Evolutionary conservation across 1,140 invertebrate species (phyloP).

Genomic region (Cyclargus thomasi): DNA sequence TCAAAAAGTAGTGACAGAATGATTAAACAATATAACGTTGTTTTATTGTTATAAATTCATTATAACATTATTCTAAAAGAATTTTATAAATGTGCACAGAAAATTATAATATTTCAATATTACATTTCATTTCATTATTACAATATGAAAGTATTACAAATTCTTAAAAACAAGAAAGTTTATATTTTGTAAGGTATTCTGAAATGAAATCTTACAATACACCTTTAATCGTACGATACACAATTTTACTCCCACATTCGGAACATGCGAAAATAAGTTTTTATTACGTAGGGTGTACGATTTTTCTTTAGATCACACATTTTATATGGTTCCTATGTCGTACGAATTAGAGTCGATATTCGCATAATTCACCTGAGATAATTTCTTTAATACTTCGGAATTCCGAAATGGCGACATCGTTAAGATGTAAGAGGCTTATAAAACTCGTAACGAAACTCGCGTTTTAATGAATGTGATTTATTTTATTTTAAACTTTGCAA

Average conservation of each 20-base stretch:
- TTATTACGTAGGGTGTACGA: neutral
- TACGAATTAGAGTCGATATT: neutral
- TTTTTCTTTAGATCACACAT: neutral
- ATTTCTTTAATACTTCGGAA: conserved; percentile 14
- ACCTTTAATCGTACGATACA: conserved; percentile 6
- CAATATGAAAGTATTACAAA: neutral
- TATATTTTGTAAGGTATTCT: neutral
- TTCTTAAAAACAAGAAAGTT: neutral
- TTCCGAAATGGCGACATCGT: conserved; percentile 14
- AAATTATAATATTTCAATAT: too few relatives aligned
- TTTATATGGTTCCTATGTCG: neutral
- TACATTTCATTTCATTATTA: too few relatives aligned
- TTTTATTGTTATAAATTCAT: too few relatives aligned
- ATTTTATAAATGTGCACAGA: too few relatives aligned
- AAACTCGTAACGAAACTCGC: conserved; percentile 15
- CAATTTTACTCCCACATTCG: conserved; percentile 5
- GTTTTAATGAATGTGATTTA: conserved; percentile 15
- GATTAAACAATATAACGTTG: too few relatives aligned
- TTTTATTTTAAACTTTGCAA: conserved; percentile 15
- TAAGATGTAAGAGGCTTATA: conserved; percentile 16
- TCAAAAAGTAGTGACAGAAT: too few relatives aligned
- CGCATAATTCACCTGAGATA: conserved; percentile 1
- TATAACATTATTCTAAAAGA: too few relatives aligned
- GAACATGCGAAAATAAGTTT: conserved; percentile 1
- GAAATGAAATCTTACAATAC: conserved; percentile 8